Conservation (phyloP, 1,140 invertebrate genomes). For the Drosophila nebulosa region DNA sequence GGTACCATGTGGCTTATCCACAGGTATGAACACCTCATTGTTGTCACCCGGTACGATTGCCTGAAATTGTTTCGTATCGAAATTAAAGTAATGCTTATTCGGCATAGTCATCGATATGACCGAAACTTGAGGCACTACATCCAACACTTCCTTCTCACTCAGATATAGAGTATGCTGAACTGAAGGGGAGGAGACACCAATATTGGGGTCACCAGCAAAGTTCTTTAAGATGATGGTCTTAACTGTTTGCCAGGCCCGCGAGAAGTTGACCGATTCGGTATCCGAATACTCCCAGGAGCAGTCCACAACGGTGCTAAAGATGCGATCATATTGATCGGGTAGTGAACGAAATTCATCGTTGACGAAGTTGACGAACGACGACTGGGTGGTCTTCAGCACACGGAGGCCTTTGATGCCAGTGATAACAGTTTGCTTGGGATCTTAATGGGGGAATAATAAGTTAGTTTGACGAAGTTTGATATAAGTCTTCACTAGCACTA, state of each 20-base stretch:
- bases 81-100: slow-evolving; percentile 89
- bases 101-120: slow-evolving; percentile 89
- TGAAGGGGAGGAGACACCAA: slow-evolving; percentile 86
- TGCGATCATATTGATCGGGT: slow-evolving; percentile 87
- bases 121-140: slow-evolving; percentile 85
- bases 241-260: slow-evolving; percentile 85
- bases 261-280: slow-evolving; percentile 85
- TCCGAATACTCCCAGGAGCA: slow-evolving; percentile 87
- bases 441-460: slow-evolving; percentile 10
- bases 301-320: slow-evolving; percentile 87
- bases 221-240: slow-evolving; percentile 87
- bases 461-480: too few species aligned
- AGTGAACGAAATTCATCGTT: slow-evolving; percentile 88
- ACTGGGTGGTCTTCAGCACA: slow-evolving; percentile 89
- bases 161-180: slow-evolving; percentile 89
- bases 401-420: slow-evolving; percentile 86
- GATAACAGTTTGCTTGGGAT: slow-evolving; percentile 82
- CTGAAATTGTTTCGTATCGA: slow-evolving; percentile 87
- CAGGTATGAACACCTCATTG: slow-evolving; percentile 87
- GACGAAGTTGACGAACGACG: slow-evolving; percentile 88
- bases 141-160: slow-evolving; percentile 85
- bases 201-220: slow-evolving; percentile 87
- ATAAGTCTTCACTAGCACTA: neutral
- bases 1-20: slow-evolving; percentile 89
- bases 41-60: slow-evolving; percentile 84